A percentile compares a stretch with the other conserved stretches of the same genome.
These are phyloP conservation scores for Drosophila persimilis DNA, from an alignment of 1,140 invertebrate species.

Conservation along the genomic window DNA sequence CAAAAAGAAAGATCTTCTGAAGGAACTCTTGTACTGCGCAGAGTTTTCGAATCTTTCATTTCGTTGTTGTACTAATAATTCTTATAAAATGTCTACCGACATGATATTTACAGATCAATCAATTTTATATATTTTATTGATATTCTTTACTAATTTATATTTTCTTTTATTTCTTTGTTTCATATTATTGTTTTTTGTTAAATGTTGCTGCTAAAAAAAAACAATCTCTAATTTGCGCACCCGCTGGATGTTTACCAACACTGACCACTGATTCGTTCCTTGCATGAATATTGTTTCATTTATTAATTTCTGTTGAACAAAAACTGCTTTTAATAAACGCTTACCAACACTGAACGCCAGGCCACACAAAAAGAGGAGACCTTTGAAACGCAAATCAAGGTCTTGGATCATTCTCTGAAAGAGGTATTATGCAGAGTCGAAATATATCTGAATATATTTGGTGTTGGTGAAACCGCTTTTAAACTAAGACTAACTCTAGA, in stretches of 20 bases:
- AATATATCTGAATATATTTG: constrained; percentile 43
- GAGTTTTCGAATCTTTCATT: constrained; percentile 8
- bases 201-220: constrained; percentile 52
- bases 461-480: constrained; percentile 55
- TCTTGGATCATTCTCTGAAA: constrained; percentile 95
- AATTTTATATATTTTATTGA: constrained; percentile 10
- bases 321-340: constrained; percentile 25
- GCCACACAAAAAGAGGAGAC: constrained; percentile 98
- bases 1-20: background rate
- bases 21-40: background rate
- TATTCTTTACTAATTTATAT: constrained; percentile 53
- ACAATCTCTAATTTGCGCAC: constrained; percentile 46
- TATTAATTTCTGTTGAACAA: constrained; percentile 37
- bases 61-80: constrained; percentile 23
- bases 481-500: constrained; percentile 5
- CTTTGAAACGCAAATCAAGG: constrained; percentile 96
- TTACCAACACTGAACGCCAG: constrained; percentile 82
- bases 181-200: constrained; percentile 57
- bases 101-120: constrained; percentile 38
- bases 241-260: constrained; percentile 66
- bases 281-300: constrained; percentile 53
- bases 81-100: constrained; percentile 82
- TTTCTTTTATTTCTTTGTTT: constrained; percentile 66
- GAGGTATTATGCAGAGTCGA: constrained; percentile 88
- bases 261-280: constrained; percentile 31